Evolutionary conservation across 2,888 invertebrate species (phyloP), one percentile per base, ranked within the genome.

Genomic region (Asteroscopus sphinx): DNA sequence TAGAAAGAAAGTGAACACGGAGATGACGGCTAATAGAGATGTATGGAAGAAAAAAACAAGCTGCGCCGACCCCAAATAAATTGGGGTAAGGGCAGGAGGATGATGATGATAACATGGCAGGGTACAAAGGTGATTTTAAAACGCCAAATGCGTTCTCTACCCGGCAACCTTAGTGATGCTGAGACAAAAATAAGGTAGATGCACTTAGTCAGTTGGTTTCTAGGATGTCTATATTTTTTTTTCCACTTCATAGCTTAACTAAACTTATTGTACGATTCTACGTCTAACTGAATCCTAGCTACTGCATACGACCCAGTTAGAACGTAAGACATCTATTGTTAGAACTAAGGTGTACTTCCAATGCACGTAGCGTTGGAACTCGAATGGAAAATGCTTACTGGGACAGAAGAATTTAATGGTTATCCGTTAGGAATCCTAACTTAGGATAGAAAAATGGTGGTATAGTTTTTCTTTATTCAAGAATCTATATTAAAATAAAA

Each of bases 341-440:
- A 15, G 70, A 41, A 57, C 17, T 12, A 35, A 44, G 39, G 40
- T 40, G 49, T 44, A 42, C 11, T 57, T 45, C 42, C 25, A 46
- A n/a, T 49, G 36, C 44, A 36, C 13, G 35, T 30, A 32, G 13
- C 16, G 49, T 17, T 41, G 41, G 45, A 46, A 64, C 46, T 44
- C 40, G 33, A 46, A 49, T 36, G 49, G 48, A 21, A 48, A 58
- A 51, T 54, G 58, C 5, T 42, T 28, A 45, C 39, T 60, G 61
- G 36, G 11, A 13, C 42, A 37, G 54, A 67, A 67, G 47, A 61
- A 37, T 69, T 68, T 62, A 67, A 68, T 71, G 72, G 53, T 8
- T 15, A 39, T 7, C 33, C 17, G 39, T 35, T 44, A 21, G 21
- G n/a, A 15, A 17, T 15, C 0, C 44, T 33, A n/a, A 32, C 7